Base-by-base conservation (phyloP, 2,113 vertebrate species). In the Catharus bicknelli region DNA sequence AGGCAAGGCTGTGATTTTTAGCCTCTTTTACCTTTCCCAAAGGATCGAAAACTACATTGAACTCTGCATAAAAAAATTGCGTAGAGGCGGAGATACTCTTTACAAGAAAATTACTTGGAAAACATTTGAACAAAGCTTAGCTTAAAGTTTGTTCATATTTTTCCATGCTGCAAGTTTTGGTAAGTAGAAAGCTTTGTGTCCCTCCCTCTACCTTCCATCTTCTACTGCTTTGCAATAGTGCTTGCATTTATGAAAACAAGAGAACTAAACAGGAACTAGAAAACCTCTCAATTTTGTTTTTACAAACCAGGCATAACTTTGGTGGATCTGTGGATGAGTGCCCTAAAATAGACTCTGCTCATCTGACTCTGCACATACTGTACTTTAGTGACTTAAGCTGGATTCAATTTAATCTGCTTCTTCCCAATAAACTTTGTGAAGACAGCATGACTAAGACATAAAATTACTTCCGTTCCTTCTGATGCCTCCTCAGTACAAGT, bases 181-280 rank as follows among this genome's bases (percentile, higher is more conserved):
- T 79, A 53, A 63, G 40, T 2, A 1, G 25, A 57, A 92, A 62
- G 17, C 32, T 42, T 45, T 58, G 27, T 43, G 27, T 69, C 3
- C 6, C 3, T 5, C 18, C 1, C 16, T 76, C 26, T 20, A 7
- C 5, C 27, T 3, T 22, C 1, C 3, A 3, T 13, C 10, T n/a
- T 23, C 22, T 68, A 26, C 54, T 77, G 7, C 68, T 91, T n/a
- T 54, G 54, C 34, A 84, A 58, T 34, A 72, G 7, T 26, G 19
- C 14, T 83, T 83, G 20, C 5, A 42, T 53, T 74, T 83, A 55
- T 30, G 23, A 88, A 77, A 86, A 64, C 17, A 45, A 59, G 75
- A 63, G 11, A 55, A 30, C 16, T 27, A 42, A 61, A 59, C 7
- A 64, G 53, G 47, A 61, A 19, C 18, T 86, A 40, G 25, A 63